Base-by-base conservation (phyloP, 2,113 vertebrate species). In the Datnioides undecimradiatus region DNA sequence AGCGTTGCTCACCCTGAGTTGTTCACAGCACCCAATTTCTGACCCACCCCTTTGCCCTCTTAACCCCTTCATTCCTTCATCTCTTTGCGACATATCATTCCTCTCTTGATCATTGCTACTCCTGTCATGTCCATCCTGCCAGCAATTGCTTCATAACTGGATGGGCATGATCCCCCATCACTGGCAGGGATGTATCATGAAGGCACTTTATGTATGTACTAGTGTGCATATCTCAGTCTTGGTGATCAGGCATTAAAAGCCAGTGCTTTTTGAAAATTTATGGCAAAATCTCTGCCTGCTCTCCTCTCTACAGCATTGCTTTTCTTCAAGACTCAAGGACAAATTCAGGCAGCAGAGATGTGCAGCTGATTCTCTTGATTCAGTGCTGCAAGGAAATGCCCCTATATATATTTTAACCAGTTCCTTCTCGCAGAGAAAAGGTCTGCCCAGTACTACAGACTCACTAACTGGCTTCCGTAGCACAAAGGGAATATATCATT, bases 401-500 rank as follows among this genome's bases (percentile, higher is more conserved):
- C 21, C 2, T 0, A 69, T 63, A 38, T 88, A 58, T 55, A 80
- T 79, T 77, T 72, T 45, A 59, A 45, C 72, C 45, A 73, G 90
- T 85, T 72, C 40, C 52, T 43, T 83, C 59, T 87, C 71, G 72
- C 60, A 36, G 40, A 64, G 79, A 81, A 86, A 84, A 86, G 71
- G 74, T 72, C 86, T 58, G 51, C 31, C 72, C 80, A 45, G 55
- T 70, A 7, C 82, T 66, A 34, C 82, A 86, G 70, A 79, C 76
- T 72, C 71, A 66, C 84, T 86, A 79, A 87, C 91, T 62, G 83
- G 86, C 86, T 84, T 90, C 79, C n/a, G 8, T 41, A 80, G 79
- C 90, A 90, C 92, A 93, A 93, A 94, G 90, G 86, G 89, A 93
- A 95, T 95, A 83, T 92, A 93, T 94, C 87, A 94, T 92, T 85